Evolutionary conservation across 2,888 invertebrate genomes (phyloP).

Genomic region (Belgica antarctica): DNA sequence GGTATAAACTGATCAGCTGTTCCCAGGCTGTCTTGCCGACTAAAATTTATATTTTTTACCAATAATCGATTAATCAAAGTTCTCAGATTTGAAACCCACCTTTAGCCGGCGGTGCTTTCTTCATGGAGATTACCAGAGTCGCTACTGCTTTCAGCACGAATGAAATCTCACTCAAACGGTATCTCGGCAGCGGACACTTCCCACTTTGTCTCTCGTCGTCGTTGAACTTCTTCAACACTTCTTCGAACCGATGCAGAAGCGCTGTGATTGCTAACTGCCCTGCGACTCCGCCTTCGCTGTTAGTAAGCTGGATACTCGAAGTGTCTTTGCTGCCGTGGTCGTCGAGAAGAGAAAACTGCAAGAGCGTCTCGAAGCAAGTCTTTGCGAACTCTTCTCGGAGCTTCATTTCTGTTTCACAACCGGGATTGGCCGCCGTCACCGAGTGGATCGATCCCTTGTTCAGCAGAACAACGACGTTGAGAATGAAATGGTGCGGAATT

Average conservation of each 20-base stretch:
- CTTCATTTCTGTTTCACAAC: slow-evolving; percentile 75
- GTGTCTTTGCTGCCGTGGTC: slow-evolving; percentile 59
- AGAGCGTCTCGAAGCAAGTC: slow-evolving; percentile 90
- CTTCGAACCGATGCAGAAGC: slow-evolving; percentile 85
- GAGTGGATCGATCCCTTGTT: slow-evolving; percentile 85
- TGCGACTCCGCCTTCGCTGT: slow-evolving; percentile 62
- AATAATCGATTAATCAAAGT: neutral
- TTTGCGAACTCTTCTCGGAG: slow-evolving; percentile 94
- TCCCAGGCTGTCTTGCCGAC: slow-evolving; percentile 91
- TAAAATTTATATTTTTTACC: slow-evolving; percentile 51
- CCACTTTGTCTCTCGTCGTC: slow-evolving; percentile 80
- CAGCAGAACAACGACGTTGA: slow-evolving; percentile 76
- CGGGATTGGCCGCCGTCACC: slow-evolving; percentile 57
- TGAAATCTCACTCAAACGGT: slow-evolving; percentile 90
- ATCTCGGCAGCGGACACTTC: slow-evolving; percentile 82
- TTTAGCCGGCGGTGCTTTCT: slow-evolving; percentile 84
- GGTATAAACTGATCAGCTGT: slow-evolving; percentile 87
- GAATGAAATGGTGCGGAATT: slow-evolving; percentile 77
- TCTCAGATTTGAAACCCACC: slow-evolving; percentile 60
- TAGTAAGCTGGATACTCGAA: slow-evolving; percentile 48
- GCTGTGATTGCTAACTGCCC: slow-evolving; percentile 86
- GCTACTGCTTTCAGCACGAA: slow-evolving; percentile 93
- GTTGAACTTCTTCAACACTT: slow-evolving; percentile 84
- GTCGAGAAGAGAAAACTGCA: slow-evolving; percentile 87
- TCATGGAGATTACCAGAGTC: slow-evolving; percentile 86